A percentile compares a stretch with the other conserved stretches of the same genome.
Conservation (phyloP, 2,797 vertebrate species). For the Microchirus variegatus region DNA sequence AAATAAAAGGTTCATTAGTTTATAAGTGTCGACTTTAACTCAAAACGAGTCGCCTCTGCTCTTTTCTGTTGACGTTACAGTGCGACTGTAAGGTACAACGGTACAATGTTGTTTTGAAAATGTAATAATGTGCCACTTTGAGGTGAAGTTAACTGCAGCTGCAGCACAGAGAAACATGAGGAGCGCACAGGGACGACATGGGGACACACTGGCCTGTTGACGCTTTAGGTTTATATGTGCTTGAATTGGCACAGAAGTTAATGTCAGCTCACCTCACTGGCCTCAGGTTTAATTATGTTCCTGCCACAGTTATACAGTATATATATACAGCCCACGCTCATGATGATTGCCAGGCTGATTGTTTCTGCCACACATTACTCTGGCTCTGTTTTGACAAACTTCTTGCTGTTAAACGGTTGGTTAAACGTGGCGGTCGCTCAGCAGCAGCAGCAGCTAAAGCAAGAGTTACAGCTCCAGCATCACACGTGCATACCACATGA, state of each 20-base stretch:
- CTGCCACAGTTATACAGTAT: slow-evolving; percentile 21
- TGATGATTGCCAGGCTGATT: slow-evolving; percentile 39
- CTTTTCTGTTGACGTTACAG: slow-evolving; percentile 14
- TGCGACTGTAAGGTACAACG: background rate
- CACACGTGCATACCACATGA: slow-evolving; percentile 1
- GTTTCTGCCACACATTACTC: slow-evolving; percentile 44
- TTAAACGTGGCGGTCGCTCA: slow-evolving; percentile 34
- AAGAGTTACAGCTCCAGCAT: slow-evolving; percentile 15
- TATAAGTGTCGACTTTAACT: background rate
- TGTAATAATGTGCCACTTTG: background rate
- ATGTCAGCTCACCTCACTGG: slow-evolving; percentile 31
- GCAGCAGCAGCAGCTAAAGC: slow-evolving; percentile 10
- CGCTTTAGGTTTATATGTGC: slow-evolving; percentile 49
- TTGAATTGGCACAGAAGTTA: slow-evolving; percentile 54
- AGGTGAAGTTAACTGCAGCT: slow-evolving; percentile 1
- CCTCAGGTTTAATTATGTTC: slow-evolving; percentile 56
- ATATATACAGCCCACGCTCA: slow-evolving; percentile 1
- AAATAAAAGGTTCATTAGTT: background rate
- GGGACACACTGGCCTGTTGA: slow-evolving; percentile 37
- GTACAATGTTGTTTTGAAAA: too few relatives aligned
- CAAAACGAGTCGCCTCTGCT: background rate
- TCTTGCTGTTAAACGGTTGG: slow-evolving; percentile 35
- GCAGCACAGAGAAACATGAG: slow-evolving; percentile 3
- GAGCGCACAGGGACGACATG: slow-evolving; percentile 24
- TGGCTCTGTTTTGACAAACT: slow-evolving; percentile 46